Evolutionary conservation across 1,140 invertebrate species (phyloP).

Genomic region (Drosophila oshimai): DNA sequence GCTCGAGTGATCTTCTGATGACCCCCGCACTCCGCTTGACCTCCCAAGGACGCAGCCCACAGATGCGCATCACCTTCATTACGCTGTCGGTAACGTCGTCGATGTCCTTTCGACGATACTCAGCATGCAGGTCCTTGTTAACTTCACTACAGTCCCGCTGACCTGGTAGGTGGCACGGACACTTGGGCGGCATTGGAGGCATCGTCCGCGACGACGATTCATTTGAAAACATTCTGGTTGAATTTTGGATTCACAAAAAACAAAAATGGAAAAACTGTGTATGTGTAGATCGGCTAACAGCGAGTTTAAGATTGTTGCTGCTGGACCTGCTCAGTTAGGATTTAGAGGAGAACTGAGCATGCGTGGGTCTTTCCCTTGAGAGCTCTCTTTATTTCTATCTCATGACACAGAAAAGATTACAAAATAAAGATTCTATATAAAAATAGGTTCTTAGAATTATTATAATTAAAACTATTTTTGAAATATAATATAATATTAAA

Average conservation of each 20-base stretch:
- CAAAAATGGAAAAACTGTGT: neutral
- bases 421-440: too few species aligned
- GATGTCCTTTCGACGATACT: slow-evolving; percentile 22
- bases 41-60: slow-evolving; percentile 47
- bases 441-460: too few species aligned
- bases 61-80: slow-evolving; percentile 65
- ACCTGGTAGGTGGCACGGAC: slow-evolving; percentile 8
- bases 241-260: neutral
- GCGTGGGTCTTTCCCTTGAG: too few species aligned
- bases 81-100: slow-evolving; percentile 56
- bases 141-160: neutral
- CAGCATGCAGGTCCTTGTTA: neutral
- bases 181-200: neutral
- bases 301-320: neutral
- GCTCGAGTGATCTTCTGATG: slow-evolving; percentile 47
- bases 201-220: neutral
- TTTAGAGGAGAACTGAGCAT: too few species aligned
- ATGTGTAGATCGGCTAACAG: neutral
- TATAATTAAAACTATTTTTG: too few species aligned
- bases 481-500: too few species aligned
- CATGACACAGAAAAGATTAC: too few species aligned
- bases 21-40: slow-evolving; percentile 30
- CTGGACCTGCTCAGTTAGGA: neutral
- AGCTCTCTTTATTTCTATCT: too few species aligned
- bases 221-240: neutral